Evolutionary conservation across 2,113 vertebrate species (phyloP), one percentile per base, ranked within the genome.

Genomic region (Mesitornis unicolor): DNA sequence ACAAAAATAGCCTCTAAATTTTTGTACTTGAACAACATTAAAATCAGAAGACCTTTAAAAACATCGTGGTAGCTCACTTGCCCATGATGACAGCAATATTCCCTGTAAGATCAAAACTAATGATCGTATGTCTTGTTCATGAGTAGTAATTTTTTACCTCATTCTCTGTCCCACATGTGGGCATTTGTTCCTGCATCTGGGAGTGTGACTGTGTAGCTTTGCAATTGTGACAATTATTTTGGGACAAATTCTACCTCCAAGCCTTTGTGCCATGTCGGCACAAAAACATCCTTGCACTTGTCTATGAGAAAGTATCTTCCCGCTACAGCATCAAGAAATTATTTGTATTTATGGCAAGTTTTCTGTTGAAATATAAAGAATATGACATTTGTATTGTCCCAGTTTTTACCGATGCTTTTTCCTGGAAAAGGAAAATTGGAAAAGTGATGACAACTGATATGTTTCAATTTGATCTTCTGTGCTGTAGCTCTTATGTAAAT

Each of bases 61-160:
- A 29, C 4, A 13, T 7, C 8, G 2, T 31, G 29, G 10, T 13
- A 35, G 2, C 4, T 69, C 16, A 28, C 3, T 43, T 75, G 25
- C 11, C 10, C 5, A 13, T 13, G 13, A 40, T 28, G 36, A 33
- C 20, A 73, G 8, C 4, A 43, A 76, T 69, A 42, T 38, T 25
- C 29, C 15, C 13, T n/a, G 4, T 15, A 89, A 53, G 87, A 82
- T n/a, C 31, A 65, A 42, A 81, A 29, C 1, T 1, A 54, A 2
- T 24, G 9, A 38, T n/a, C 3, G 3, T 11, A 16, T 28, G 2
- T 42, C 7, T 38, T 63, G 1, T 45, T 42, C 6, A 1, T 7
- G 53, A 31, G 45, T 57, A 6, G 10, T n/a, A 9, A 68, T 36
- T 6, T 74, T 84, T 71, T 70, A 36, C 9, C 24, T 81, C 7